Evolutionary conservation across 2,797 vertebrate genomes (phyloP).

Genomic region (Sebastes oblongus): DNA sequence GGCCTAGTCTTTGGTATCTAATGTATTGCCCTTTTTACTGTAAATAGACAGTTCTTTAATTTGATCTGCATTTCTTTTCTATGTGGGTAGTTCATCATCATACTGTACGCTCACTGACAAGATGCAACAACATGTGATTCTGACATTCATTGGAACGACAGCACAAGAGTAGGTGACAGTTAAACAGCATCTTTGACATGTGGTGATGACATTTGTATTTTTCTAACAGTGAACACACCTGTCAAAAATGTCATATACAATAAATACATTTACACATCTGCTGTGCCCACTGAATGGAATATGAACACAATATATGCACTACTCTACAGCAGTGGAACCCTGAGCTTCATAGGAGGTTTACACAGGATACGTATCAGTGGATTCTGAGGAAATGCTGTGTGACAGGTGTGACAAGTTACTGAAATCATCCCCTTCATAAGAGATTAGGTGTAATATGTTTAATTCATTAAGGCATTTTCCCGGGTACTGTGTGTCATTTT

Average conservation of each 20-base stretch:
- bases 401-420: slow-evolving; percentile 48
- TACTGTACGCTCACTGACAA: slow-evolving; percentile 29
- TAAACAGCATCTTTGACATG: slow-evolving; percentile 45
- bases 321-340: neutral
- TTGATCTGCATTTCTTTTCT: slow-evolving; percentile 23
- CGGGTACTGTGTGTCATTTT: slow-evolving; percentile 26
- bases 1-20: slow-evolving; percentile 16
- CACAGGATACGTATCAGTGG: slow-evolving; percentile 7
- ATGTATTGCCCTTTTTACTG: slow-evolving; percentile 39
- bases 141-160: slow-evolving; percentile 28
- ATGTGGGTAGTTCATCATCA: slow-evolving; percentile 32
- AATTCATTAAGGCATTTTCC: slow-evolving; percentile 51
- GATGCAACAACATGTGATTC: slow-evolving; percentile 14
- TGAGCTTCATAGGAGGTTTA: slow-evolving; percentile 11
- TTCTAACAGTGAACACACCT: slow-evolving; percentile 55
- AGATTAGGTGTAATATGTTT: slow-evolving; percentile 59
- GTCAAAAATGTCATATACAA: slow-evolving; percentile 65
- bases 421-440: slow-evolving; percentile 39
- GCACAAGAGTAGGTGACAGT: slow-evolving; percentile 41
- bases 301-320: neutral
- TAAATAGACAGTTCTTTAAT: slow-evolving; percentile 38
- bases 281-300: slow-evolving; percentile 20
- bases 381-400: slow-evolving; percentile 39
- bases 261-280: slow-evolving; percentile 64
- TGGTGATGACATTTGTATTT: slow-evolving; percentile 56